A percentile compares a stretch with the other conserved stretches of the same genome.
phyloP scores from a whole-genome alignment of 2,113 vertebrate genomes.

The Neogobius melanostomus region DNA sequence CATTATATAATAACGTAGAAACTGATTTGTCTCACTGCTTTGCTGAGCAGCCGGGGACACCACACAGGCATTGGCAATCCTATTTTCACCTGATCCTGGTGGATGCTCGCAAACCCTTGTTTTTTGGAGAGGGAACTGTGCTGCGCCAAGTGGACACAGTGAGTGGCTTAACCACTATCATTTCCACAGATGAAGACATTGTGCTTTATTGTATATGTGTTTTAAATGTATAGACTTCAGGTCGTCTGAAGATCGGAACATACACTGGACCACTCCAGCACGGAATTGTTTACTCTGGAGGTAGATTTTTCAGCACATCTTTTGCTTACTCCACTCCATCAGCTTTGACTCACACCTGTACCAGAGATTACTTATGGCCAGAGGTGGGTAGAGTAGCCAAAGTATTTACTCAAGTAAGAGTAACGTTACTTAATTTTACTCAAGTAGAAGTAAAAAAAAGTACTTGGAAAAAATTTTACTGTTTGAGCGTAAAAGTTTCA shows the following conservation, averaged over 20 bases:
- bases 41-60: slow-evolving; percentile 65
- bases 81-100: slow-evolving; percentile 95
- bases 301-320: slow-evolving; percentile 68
- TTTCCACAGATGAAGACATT: background rate
- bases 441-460: too few species aligned
- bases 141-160: slow-evolving; percentile 93
- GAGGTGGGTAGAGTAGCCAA: too few species aligned
- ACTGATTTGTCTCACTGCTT: background rate
- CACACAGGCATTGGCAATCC: slow-evolving; percentile 89
- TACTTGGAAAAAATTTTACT: too few species aligned
- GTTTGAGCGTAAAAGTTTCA: too few species aligned
- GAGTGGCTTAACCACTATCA: slow-evolving; percentile 56
- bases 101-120: slow-evolving; percentile 91
- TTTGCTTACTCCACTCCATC: slow-evolving; percentile 43
- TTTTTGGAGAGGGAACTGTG: slow-evolving; percentile 93
- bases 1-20: background rate
- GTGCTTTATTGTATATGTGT: background rate
- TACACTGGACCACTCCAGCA: slow-evolving; percentile 93
- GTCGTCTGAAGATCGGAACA: slow-evolving; percentile 93
- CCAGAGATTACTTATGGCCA: too few species aligned
- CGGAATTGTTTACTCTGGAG: slow-evolving; percentile 94
- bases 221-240: slow-evolving; percentile 78
- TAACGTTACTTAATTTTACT: too few species aligned
- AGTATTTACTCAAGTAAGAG: too few species aligned
- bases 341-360: too few species aligned